Conservation (phyloP, 2,888 invertebrate genomes). For the Shargacucullia verbasci region DNA sequence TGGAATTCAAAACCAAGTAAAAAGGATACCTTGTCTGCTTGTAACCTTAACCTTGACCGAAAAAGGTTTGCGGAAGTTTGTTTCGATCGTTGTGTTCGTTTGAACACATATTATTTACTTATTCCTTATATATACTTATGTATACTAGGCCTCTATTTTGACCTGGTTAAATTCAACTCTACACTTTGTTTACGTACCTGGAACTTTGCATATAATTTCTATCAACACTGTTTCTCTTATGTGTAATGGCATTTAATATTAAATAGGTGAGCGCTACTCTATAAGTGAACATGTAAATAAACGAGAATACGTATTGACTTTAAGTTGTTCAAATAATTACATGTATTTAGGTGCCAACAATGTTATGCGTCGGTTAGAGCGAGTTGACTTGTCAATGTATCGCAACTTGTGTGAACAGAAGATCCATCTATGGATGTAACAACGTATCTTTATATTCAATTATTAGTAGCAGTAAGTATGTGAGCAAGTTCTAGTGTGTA, state of each 20-base stretch:
- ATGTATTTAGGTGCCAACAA: slow-evolving; percentile 63
- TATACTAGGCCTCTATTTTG: not conserved
- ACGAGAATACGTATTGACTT: slow-evolving; percentile 53
- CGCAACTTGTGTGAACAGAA: slow-evolving; percentile 44
- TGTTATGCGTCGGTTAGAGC: slow-evolving; percentile 15
- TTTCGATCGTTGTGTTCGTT: not conserved
- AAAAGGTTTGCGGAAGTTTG: slow-evolving; percentile 10
- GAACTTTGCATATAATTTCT: too few relatives aligned
- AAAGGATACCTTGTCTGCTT: not conserved
- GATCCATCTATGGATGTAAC: slow-evolving; percentile 36
- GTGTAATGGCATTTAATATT: slow-evolving; percentile 19
- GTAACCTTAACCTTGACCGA: slow-evolving; percentile 16
- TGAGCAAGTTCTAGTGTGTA: slow-evolving; percentile 52
- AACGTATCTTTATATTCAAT: slow-evolving; percentile 50
- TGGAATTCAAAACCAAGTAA: not conserved
- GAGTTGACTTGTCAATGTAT: slow-evolving; percentile 36
- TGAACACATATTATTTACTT: slow-evolving; percentile 3
- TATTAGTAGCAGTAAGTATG: slow-evolving; percentile 47
- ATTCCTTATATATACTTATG: not conserved
- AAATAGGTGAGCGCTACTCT: slow-evolving; percentile 30
- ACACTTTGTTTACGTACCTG: too few relatives aligned
- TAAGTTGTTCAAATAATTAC: slow-evolving; percentile 60
- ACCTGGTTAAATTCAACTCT: too few relatives aligned
- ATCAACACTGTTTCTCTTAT: slow-evolving; percentile 19
- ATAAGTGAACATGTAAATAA: slow-evolving; percentile 37